Percentiles rank a stretch among this genome's conserved stretches.
Evolutionary conservation across 2,113 vertebrate species (phyloP).

Genomic region (mouse (Mus musculus)): DNA sequence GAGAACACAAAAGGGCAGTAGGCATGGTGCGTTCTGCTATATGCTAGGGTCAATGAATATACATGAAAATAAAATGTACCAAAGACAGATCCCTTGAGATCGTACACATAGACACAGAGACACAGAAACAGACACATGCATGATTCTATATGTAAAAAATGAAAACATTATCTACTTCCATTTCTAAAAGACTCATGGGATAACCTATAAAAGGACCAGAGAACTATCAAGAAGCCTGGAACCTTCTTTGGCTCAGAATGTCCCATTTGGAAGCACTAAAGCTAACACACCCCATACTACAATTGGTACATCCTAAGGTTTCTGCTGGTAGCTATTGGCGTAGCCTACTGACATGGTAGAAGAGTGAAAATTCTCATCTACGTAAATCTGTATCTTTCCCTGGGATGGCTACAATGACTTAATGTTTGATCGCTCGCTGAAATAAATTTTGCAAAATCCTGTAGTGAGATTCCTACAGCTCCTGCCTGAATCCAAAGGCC

Average conservation of each 20-base stretch:
- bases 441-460: neutral
- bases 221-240: neutral
- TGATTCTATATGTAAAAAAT: neutral
- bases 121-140: neutral
- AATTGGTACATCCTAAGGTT: neutral
- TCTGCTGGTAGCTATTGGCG: neutral
- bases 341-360: neutral
- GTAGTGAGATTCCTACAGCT: neutral
- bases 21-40: neutral
- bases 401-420: neutral
- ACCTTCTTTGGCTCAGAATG: conserved; percentile 1
- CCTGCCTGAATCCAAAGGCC: neutral
- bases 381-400: neutral
- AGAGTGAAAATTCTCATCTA: neutral
- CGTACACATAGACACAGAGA: neutral
- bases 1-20: neutral
- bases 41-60: neutral
- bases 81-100: neutral
- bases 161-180: neutral
- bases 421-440: neutral
- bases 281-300: neutral
- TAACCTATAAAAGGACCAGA: neutral
- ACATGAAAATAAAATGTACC: neutral
- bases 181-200: neutral
- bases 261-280: neutral